Evolutionary conservation across 2,797 vertebrate genomes (phyloP), one percentile per base, ranked within the genome.

Genomic region (Heteromormyrus szaboi): DNA sequence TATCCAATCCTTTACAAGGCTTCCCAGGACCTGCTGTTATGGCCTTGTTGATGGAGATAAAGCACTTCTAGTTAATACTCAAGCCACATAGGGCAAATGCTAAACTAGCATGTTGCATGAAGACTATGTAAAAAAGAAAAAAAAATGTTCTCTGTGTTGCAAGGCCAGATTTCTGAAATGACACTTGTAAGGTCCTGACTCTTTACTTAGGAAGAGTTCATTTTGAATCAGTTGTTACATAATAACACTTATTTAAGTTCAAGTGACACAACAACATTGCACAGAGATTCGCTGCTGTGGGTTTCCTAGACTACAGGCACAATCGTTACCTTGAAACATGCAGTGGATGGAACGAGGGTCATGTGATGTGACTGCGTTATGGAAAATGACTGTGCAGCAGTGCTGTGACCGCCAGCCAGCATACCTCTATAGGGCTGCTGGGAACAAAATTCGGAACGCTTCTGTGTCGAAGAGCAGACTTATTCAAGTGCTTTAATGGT

Each of bases 91-190:
- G 33, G 68, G 68, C 29, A 6, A 76, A 76, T 76, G 4, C 68
- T 76, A 37, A 76, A 41, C 33, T 19, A 76, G 68, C 68, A 76
- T 76, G 68, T 41, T 76, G 68, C 12, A 5, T 41, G 33, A 41
- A 76, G 68, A 17, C 68, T 41, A 37, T 41, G 33, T 76, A 11
- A 17, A 17, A 72, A 17, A 72, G 17, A 54, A 56, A n/a, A n/a
- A 54, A 56, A 37, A 33, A 4, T 2, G 68, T 19, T 41, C 33
- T 41, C 3, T 2, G 33, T 37, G 33, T 76, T 19, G 33, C 68
- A 76, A 76, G 68, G 68, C 68, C 68, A 76, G 68, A 76, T 76
- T 76, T 76, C 68, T 17, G 68, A 76, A 76, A 76, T 41, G 68
- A 41, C 17, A 37, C 68, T 76, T 76, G 12, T 76, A 19, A 14